A percentile compares a stretch with the other conserved stretches of the same genome.
phyloP scores from a whole-genome alignment of 2,113 vertebrate species.

The Grus americana region DNA sequence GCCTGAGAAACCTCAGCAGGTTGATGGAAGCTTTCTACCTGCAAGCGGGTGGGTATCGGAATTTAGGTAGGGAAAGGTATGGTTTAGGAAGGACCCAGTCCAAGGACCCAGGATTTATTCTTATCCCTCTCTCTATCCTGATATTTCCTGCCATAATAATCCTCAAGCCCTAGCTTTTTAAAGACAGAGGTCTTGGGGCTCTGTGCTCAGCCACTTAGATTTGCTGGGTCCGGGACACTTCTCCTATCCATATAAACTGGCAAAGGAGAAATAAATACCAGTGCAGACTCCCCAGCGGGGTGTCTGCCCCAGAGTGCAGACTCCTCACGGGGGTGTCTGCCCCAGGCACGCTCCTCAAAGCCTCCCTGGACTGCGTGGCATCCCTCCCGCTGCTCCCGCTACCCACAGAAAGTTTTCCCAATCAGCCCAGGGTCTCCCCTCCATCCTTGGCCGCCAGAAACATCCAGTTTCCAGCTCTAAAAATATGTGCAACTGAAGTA shows the following conservation, averaged over 20 bases:
- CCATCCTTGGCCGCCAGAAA: neutral
- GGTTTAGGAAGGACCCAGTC: neutral
- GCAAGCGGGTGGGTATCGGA: neutral
- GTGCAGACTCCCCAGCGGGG: rapidly evolving
- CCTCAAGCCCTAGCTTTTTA: neutral
- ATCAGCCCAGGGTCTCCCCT: neutral
- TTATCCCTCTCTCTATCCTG: neutral
- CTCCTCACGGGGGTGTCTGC: neutral
- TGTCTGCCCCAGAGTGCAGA: no score
- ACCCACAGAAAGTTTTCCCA: neutral
- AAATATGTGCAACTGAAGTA: neutral
- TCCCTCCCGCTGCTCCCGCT: neutral
- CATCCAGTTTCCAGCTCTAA: neutral
- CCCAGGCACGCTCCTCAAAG: neutral
- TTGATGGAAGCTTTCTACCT: neutral
- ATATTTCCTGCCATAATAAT: neutral
- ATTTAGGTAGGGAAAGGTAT: neutral
- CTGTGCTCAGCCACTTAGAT: rapidly evolving
- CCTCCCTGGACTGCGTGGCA: neutral
- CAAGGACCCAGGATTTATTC: neutral
- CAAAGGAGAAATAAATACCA: neutral
- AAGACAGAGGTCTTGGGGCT: neutral
- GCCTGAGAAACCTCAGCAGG: neutral
- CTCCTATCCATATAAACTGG: neutral
- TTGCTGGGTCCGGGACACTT: neutral